Percentiles rank a stretch among this genome's conserved stretches.
phyloP scores from a whole-genome alignment of 2,888 invertebrate genomes.

The Clunio marinus region DNA sequence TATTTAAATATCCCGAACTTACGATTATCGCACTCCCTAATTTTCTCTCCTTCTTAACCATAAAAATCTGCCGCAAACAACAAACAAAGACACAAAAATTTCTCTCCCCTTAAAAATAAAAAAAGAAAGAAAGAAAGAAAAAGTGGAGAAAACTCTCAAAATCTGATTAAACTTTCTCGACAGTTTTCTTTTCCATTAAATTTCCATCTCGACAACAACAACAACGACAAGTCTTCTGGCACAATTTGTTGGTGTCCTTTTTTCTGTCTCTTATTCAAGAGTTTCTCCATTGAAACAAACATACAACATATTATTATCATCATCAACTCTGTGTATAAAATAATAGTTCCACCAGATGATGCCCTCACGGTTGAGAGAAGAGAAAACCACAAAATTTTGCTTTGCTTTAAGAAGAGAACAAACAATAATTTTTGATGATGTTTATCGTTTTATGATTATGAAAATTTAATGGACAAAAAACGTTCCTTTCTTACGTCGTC shows the following conservation, averaged over 20 bases:
- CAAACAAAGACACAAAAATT: conserved; percentile 4
- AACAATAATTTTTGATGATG: conserved; percentile 38
- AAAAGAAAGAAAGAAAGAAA: not conserved
- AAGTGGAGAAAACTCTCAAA: conserved; percentile 20
- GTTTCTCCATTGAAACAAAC: not conserved
- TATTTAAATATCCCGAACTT: too few relatives aligned
- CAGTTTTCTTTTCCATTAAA: conserved; percentile 28
- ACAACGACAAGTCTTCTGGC: not conserved
- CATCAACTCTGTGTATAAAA: conserved; percentile 19
- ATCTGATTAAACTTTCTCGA: conserved; percentile 37
- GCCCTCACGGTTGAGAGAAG: not conserved
- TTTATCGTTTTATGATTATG: conserved; percentile 37
- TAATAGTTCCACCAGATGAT: conserved; percentile 35
- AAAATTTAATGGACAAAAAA: conserved; percentile 35
- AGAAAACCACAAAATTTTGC: conserved; percentile 16
- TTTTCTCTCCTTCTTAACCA: too few relatives aligned
- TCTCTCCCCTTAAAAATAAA: not conserved
- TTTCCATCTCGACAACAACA: not conserved
- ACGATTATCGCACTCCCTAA: too few relatives aligned
- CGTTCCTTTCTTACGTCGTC: not conserved
- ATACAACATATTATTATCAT: conserved; percentile 21
- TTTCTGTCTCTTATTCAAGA: too few relatives aligned
- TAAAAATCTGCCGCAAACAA: conserved; percentile 1
- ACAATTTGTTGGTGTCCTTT: not conserved
- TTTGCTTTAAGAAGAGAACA: conserved; percentile 35